Conservation (phyloP, 2,888 invertebrate species). For the Drosophila mulleri region DNA sequence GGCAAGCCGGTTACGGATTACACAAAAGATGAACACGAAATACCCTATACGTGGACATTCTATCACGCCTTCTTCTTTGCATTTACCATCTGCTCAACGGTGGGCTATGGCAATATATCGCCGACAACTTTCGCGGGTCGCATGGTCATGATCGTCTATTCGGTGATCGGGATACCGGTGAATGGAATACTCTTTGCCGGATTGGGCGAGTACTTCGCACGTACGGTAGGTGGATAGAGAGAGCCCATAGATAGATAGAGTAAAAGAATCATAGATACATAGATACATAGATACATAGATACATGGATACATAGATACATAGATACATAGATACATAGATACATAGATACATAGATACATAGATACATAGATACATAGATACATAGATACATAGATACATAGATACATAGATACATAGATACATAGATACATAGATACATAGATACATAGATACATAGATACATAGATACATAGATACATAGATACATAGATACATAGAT, state of each 20-base stretch:
- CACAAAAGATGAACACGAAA: constrained; percentile 87
- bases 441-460: not conserved
- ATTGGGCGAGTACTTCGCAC: constrained; percentile 94
- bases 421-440: not conserved
- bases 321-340: not conserved
- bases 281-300: not conserved
- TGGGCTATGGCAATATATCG: constrained; percentile 96
- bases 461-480: not conserved
- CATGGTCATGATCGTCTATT: constrained; percentile 95
- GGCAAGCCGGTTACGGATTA: constrained; percentile 90
- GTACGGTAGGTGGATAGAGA: constrained; percentile 88
- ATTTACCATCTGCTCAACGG: constrained; percentile 95
- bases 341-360: not conserved
- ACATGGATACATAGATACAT: not conserved
- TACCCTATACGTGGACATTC: constrained; percentile 92
- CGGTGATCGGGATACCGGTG: constrained; percentile 89
- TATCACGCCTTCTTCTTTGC: constrained; percentile 96
- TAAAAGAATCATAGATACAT: not conserved
- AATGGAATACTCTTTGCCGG: constrained; percentile 89
- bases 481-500: not conserved
- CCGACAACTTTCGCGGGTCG: constrained; percentile 92
- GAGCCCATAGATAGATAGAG: not conserved
- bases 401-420: not conserved
- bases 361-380: not conserved
- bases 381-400: not conserved